A percentile compares a stretch with the other conserved stretches of the same genome.
These are phyloP conservation scores for Himalopsyche kuldschensis DNA, from an alignment of 2,888 invertebrate species.

Conservation along the genomic window DNA sequence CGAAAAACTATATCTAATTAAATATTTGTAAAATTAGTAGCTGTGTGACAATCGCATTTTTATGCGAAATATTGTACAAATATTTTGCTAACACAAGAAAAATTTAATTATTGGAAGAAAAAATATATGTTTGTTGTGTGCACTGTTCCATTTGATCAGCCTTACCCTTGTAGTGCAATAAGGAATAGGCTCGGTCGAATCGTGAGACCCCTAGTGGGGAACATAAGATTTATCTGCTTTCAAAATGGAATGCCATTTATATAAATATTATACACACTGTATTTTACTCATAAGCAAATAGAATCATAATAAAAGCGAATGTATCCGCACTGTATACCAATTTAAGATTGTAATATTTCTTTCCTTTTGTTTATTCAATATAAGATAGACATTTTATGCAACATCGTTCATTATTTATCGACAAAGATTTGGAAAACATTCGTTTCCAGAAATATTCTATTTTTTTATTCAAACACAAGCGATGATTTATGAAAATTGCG, in stretches of 20 bases:
- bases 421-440: background rate
- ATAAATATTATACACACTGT: conserved; percentile 16
- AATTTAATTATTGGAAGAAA: too few relatives aligned
- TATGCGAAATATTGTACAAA: too few relatives aligned
- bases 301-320: conserved; percentile 12
- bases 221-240: conserved; percentile 34
- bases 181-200: conserved; percentile 4
- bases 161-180: conserved; percentile 4
- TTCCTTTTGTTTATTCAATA: background rate
- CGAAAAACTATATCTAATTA: too few relatives aligned
- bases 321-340: background rate
- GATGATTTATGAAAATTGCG: too few relatives aligned
- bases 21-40: too few relatives aligned
- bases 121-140: background rate
- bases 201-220: conserved; percentile 29
- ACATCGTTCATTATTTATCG: background rate
- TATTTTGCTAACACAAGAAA: too few relatives aligned
- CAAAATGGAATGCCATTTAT: conserved; percentile 34
- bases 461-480: background rate
- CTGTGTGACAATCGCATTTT: too few relatives aligned
- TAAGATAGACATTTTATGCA: background rate
- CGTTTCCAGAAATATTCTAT: background rate
- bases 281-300: conserved; percentile 20
- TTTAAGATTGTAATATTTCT: background rate
- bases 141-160: background rate